These are phyloP conservation scores for Anarrhichthys ocellatus DNA, from an alignment of 2,113 vertebrate genomes.

Conservation along the genomic window DNA sequence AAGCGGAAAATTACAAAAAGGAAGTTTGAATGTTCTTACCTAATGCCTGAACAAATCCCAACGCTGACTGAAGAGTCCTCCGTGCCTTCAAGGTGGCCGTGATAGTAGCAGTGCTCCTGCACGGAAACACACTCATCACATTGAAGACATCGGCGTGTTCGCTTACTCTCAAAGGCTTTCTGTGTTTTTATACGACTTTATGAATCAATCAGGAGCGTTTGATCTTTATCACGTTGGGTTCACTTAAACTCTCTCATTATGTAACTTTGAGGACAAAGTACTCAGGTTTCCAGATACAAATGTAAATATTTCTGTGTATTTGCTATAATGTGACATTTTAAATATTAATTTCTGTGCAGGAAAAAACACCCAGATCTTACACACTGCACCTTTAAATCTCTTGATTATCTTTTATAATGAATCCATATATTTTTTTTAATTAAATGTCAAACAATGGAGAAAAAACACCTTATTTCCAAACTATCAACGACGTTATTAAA, in stretches of 20 bases:
- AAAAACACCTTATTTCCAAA: background rate
- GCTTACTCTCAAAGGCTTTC: background rate
- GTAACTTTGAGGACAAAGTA: background rate
- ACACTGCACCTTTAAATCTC: background rate
- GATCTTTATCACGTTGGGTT: background rate
- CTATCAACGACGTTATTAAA: background rate
- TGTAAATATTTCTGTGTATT: background rate
- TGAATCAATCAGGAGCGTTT: background rate
- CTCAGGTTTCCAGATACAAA: background rate
- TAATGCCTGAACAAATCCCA: constrained; percentile 88
- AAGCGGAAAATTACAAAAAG: background rate
- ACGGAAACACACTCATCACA: background rate
- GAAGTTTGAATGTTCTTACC: constrained; percentile 65
- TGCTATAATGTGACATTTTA: no score
- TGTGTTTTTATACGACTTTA: constrained; percentile 25
- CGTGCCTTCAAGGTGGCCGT: constrained; percentile 85
- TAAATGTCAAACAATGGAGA: background rate
- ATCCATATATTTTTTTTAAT: background rate
- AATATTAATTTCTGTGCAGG: no score
- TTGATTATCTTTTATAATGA: background rate
- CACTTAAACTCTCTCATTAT: no score
- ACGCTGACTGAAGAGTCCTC: constrained; percentile 85
- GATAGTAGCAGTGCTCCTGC: constrained; percentile 93
- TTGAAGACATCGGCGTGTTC: background rate
- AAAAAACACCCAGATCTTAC: no score